Base-by-base conservation (phyloP, 2,888 invertebrate genomes). In the Mesorhabditis sp. region DNA sequence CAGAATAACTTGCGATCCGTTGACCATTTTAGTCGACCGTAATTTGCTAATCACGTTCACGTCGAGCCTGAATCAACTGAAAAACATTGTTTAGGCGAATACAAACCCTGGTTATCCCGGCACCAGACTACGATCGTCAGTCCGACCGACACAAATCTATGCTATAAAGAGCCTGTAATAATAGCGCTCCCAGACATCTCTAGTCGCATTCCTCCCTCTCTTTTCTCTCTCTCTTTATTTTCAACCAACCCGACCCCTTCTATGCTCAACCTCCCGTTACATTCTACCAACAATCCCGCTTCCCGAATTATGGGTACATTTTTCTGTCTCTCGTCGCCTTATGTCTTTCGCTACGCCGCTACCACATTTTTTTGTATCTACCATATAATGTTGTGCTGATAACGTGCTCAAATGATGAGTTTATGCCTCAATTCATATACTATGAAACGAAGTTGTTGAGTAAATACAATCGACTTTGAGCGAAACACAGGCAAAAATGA, bases 31-130 rank as follows among this genome's bases (percentile, higher is more conserved):
- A 62, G 58, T 68, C 67, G 28, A 28, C 28, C 28, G 28, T 28
- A 28, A 28, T 28, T 28, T 28, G 1, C 28, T 7, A 13, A 13
- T 65, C 65, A 4, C 41, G 44, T 15, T 62, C 61, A 13, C 45
- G 10, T 10, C 13, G 43, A 42, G 15, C 43, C 64, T 72, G 13
- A 65, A 5, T 43, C 7, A 10, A 15, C 43, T n/a, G 58, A 61
- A 69, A 72, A 28, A 28, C 28, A 28, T 28, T 28, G 28, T 78
- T 71, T 74, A 80, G 80, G 74, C 78, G 80, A 68, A 75, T 81
- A 71, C 79, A 77, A 72, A 72, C 78, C 70, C 72, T 82, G 69
- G 75, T 81, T 66, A 83, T 83, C 61, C 83, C 82, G 45, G 74
- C 77, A 50, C 83, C 83, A 44, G 83, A 83, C 73, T 83, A 83